Percentiles rank a stretch among this genome's conserved stretches.
These are phyloP conservation scores for Zosterops lateralis DNA, from an alignment of 2,113 vertebrate genomes.

Conservation along the genomic window DNA sequence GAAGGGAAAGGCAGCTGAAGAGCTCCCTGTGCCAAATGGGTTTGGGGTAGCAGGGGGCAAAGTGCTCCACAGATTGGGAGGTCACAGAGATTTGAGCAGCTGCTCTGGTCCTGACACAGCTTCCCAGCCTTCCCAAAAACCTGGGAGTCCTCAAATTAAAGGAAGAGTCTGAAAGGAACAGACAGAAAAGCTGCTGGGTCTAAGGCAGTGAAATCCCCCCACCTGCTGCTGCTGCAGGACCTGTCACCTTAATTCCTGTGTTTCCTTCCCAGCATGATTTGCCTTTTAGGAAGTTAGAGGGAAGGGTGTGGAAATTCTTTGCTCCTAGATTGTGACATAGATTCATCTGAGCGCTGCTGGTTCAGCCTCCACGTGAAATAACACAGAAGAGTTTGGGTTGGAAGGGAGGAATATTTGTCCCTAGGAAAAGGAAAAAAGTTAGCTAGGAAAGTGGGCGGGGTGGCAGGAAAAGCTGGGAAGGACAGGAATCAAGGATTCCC, in stretches of 20 bases:
- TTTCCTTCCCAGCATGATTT: neutral
- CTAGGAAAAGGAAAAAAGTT: neutral
- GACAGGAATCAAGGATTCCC: neutral
- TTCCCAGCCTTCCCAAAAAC: neutral
- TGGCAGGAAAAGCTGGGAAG: neutral
- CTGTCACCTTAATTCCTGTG: neutral
- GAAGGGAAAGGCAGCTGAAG: neutral
- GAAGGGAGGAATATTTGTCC: neutral
- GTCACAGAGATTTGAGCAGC: neutral
- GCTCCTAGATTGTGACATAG: neutral
- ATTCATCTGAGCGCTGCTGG: neutral
- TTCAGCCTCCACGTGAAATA: neutral
- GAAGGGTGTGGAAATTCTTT: neutral
- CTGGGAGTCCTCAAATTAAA: neutral
- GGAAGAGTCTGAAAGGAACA: neutral
- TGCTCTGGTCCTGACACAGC: neutral
- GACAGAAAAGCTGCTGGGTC: neutral
- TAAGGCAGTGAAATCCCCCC: neutral
- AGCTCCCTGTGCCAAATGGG: neutral
- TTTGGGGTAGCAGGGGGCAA: neutral
- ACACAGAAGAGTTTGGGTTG: accelerated
- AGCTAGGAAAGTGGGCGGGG: neutral
- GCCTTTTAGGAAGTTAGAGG: neutral
- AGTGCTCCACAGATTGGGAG: neutral
- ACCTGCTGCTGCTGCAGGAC: neutral